Base-by-base conservation (phyloP, 2,888 invertebrate species). In the Blera fallax region DNA sequence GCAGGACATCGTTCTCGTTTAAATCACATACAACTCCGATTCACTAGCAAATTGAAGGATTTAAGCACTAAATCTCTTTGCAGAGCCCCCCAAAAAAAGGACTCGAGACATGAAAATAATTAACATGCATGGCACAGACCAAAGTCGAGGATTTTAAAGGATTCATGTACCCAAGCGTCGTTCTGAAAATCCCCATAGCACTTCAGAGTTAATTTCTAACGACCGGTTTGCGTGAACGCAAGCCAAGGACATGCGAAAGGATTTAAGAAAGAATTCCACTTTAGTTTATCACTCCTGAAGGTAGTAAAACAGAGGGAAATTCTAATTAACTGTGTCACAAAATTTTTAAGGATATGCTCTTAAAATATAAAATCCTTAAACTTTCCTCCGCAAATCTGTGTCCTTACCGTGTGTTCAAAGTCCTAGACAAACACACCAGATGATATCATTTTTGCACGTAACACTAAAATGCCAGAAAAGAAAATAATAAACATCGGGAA, bases 321-420 rank as follows among this genome's bases (percentile, higher is more conserved):
- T 76, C 76, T 65, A 67, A 76, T 67, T 58, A 76, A 58, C 43
- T 56, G 37, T 34, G 76, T 52, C 74, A 74, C 52, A 74, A 48
- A 37, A 37, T 16, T 37, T 16, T 37, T 58, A 58, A 58, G 58
- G 24, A 58, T 24, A 18, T 14, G 4, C 7, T 16, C 32, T n/a
- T 1, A 21, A 34, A 56, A 18, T 58, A 37, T 7, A 45, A n/a
- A 58, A 24, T 40, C 21, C 37, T 37, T 37, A 58, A 37, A 58
- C 21, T 58, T 21, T 10, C 11, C 18, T 1, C 5, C 3, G 1
- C 18, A n/a, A 32, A 27, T 24, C 34, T n/a, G 7, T 24, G 8
- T 60, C 24, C 24, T 3, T 24, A 34, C 34, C 34, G 34, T 10
- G 24, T 29, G 58, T 18, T 58, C 1, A 67, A 48, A 78, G 32